Evolutionary conservation across 2,888 invertebrate species (phyloP), one percentile per base, ranked within the genome.

Genomic region (Chymomyza amoena): DNA sequence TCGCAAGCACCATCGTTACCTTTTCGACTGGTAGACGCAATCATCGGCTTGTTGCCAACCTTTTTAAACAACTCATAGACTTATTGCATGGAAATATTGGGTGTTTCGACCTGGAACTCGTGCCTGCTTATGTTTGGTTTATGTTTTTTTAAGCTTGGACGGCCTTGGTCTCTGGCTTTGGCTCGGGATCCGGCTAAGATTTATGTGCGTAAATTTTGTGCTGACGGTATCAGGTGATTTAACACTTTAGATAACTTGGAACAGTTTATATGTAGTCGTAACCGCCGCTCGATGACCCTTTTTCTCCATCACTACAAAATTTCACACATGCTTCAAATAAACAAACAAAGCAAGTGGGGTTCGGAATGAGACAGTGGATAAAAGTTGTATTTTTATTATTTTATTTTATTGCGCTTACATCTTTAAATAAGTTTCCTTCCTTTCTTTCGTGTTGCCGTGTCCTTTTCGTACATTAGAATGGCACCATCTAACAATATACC

Each of bases 171-270:
- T 70, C 72, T 68, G 70, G 54, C 66, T 76, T 61, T 71, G 70
- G 63, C 72, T 65, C 63, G 70, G 76, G 83, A 71, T 74, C 75
- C 20, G 77, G 77, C 78, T 65, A 57, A 88, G 89, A 88, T 88
- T 89, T 89, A 88, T 89, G 89, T 84, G 84, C 84, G 83, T 82
- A 89, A 88, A 84, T 89, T 90, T 89, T 90, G 90, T 89, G 90
- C 90, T 90, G 89, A 90, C 88, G 90, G 89, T 89, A 90, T 90
- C 90, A 89, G 90, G 89, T 90, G 90, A 89, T 90, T 90, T 90
- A 89, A 90, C 90, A 90, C 90, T 89, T 90, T 86, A 88, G 89
- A 90, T 90, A 89, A 84, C 84, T 84, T 72, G 79, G 69, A 86
- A 79, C 81, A 88, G 84, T 89, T 86, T 83, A 89, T 86, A 51